Conservation (phyloP, 2,888 invertebrate species). For the Chalcis sispes region DNA sequence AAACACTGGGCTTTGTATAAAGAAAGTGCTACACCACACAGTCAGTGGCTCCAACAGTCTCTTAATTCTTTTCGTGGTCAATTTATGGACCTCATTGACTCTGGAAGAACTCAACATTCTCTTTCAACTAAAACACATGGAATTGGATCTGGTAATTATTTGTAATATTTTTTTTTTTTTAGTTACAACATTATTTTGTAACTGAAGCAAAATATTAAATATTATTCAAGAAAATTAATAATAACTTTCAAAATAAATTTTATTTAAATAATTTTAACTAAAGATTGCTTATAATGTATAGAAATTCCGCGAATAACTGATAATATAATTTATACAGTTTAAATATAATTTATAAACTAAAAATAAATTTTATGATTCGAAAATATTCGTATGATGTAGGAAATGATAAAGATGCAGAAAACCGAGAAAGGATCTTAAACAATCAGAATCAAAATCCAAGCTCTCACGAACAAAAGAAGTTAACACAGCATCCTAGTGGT, state of each 20-base stretch:
- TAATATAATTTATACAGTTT: no score
- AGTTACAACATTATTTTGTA: neutral
- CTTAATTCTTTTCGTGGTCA: conserved; percentile 87
- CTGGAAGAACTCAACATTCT: conserved; percentile 77
- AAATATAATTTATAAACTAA: neutral
- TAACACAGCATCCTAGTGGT: conserved; percentile 68
- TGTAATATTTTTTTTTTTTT: neutral
- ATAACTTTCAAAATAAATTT: no score
- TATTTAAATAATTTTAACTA: no score
- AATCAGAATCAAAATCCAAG: conserved; percentile 63
- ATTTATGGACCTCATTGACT: conserved; percentile 86
- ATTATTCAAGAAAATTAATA: no score
- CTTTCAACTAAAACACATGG: conserved; percentile 76
- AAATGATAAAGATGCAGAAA: conserved; percentile 64
- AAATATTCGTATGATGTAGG: conserved; percentile 46
- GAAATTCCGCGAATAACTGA: no score
- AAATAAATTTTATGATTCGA: conserved; percentile 11
- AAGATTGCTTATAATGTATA: no score
- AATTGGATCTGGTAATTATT: conserved; percentile 63
- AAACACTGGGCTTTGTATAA: conserved; percentile 91
- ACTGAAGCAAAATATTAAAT: no score
- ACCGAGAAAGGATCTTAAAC: conserved; percentile 65
- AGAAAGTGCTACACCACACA: conserved; percentile 88
- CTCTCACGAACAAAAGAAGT: conserved; percentile 68
- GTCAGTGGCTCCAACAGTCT: conserved; percentile 92